Evolutionary conservation across 2,113 vertebrate species (phyloP).

Genomic region (Microtus oregoni): DNA sequence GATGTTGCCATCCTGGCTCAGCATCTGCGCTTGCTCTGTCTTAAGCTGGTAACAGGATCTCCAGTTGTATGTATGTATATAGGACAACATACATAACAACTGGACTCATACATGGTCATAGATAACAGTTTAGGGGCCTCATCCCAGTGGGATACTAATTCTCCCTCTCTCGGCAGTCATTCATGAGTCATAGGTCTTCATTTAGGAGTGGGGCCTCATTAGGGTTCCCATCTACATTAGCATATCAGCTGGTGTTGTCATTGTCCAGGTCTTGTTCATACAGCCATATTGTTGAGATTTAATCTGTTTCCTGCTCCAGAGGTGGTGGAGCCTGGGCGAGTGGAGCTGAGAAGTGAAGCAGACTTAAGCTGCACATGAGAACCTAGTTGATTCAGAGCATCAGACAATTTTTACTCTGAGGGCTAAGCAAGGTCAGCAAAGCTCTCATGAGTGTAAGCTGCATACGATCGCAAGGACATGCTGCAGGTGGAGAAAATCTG

Average conservation of each 20-base stretch:
- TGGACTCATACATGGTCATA: background rate
- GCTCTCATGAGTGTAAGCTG: background rate
- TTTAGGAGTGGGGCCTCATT: background rate
- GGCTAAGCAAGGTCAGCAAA: background rate
- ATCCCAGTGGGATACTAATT: background rate
- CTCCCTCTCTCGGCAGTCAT: background rate
- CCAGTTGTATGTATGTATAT: background rate
- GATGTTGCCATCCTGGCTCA: background rate
- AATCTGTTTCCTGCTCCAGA: background rate
- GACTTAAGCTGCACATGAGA: background rate
- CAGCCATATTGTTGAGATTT: background rate
- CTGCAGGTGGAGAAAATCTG: background rate
- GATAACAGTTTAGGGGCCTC: background rate
- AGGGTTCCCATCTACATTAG: background rate
- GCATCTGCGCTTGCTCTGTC: background rate
- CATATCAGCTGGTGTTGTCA: background rate
- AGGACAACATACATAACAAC: background rate
- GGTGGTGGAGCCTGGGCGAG: background rate
- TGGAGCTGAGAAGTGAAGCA: background rate
- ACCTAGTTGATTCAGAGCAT: background rate
- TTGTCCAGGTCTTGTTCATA: background rate
- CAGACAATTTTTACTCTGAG: background rate
- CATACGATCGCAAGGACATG: background rate
- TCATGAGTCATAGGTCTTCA: background rate
- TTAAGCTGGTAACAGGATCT: background rate